Conservation (phyloP, 2,797 vertebrate species). For the Hemitrygon akajei region DNA sequence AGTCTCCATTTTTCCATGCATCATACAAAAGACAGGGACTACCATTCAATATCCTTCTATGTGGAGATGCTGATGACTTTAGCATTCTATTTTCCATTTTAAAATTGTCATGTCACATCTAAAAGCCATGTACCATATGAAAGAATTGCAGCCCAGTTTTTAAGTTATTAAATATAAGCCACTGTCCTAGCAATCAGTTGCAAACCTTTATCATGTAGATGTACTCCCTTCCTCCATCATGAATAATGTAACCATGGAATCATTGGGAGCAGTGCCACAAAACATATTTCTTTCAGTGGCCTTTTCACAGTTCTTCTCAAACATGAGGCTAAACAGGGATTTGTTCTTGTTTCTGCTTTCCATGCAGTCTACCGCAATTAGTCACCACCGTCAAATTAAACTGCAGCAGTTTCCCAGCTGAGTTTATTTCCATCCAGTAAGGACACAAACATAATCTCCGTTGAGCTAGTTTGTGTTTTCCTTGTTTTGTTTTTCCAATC, state of each 20-base stretch:
- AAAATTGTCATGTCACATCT: too few species aligned
- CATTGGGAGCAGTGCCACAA: background rate
- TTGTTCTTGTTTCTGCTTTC: background rate
- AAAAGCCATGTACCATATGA: too few species aligned
- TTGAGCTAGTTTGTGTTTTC: conserved; percentile 5
- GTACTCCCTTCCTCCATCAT: background rate
- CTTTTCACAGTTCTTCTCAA: background rate
- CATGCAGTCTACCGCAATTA: background rate
- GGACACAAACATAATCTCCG: background rate
- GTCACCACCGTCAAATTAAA: background rate
- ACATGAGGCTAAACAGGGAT: background rate
- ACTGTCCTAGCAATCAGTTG: too few species aligned
- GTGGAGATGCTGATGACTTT: too few species aligned
- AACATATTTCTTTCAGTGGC: background rate
- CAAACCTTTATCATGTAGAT: background rate
- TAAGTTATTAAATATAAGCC: too few species aligned
- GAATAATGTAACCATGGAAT: background rate
- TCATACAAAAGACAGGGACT: too few species aligned
- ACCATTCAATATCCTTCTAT: too few species aligned
- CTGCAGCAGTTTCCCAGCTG: background rate
- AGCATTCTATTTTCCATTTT: too few species aligned
- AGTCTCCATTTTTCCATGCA: too few species aligned
- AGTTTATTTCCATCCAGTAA: background rate
- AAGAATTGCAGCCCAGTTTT: too few species aligned
- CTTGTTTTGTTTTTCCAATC: conserved; percentile 15